Base-by-base conservation (phyloP, 2,888 invertebrate species). In the Ferrisia virgata region DNA sequence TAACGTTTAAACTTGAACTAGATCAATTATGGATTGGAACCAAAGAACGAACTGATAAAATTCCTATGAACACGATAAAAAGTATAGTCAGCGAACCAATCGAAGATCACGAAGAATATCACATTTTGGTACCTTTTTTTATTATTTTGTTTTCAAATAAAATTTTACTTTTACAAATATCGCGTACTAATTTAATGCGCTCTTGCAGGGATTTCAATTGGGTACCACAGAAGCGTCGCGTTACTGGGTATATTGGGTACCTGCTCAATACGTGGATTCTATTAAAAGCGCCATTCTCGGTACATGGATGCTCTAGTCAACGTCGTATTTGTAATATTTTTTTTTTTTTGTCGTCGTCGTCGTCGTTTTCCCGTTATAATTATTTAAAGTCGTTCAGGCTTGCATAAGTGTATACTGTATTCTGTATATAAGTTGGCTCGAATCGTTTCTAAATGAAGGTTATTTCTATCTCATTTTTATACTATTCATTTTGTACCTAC, bases 181-280 rank as follows among this genome's bases (percentile, higher is more conserved):
- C 2, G 69, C 15, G 3, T n/a, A 33, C 5, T 72, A 58, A 58
- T 82, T 15, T 40, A 22, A 58, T 15, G 69, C 79, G 13, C 53
- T 86, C 85, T 87, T 88, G 13, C 89, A 96, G 95, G 96, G 94
- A 85, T 91, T 97, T 85, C 96, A 97, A 89, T 90, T 96, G 86
- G 96, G 97, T 18, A 94, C 96, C 9, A 96, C 96, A 80, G 96
- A 96, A 89, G 96, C 96, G 4, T 96, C 96, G 39, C 90, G 95
- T 86, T 96, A 96, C 89, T 97, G 96, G 95, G 92, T 97, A 85
- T 97, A 97, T 89, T 97, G 96, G 96, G 96, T 97, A 76, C 97
- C 96, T 11, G 95, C 95, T 79, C 95, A 95, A 88, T 97, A 95
- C 88, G 92, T 96, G 83, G 94, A 95, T 88, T 95, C 96, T 86